A percentile compares a stretch with the other conserved stretches of the same genome.
Conservation (phyloP, 1,140 invertebrate genomes). For the Bombus breviceps region DNA sequence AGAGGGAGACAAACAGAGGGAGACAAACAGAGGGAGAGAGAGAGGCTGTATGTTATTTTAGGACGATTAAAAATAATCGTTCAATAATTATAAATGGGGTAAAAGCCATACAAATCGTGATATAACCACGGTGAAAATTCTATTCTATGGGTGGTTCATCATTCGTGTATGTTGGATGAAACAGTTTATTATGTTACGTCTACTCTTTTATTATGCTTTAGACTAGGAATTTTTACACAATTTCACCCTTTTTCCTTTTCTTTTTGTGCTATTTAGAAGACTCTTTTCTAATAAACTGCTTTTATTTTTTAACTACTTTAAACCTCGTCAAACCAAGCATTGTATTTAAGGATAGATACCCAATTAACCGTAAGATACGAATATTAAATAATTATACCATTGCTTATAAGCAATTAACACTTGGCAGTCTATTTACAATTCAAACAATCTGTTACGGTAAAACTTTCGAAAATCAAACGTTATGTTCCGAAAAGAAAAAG, state of each 20-base stretch:
- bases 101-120: background rate
- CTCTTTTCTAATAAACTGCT: too few species aligned
- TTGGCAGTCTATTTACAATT: too few species aligned
- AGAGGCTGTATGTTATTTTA: conserved; percentile 1
- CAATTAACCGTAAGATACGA: too few species aligned
- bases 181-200: background rate
- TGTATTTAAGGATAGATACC: too few species aligned
- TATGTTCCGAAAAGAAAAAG: background rate
- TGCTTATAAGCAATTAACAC: too few species aligned
- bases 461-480: background rate
- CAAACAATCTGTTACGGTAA: background rate
- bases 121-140: background rate
- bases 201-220: background rate
- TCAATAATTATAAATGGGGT: conserved; percentile 1
- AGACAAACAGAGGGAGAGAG: too few species aligned
- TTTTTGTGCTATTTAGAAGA: too few species aligned
- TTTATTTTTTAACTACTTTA: too few species aligned
- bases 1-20: too few species aligned
- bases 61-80: conserved; percentile 21
- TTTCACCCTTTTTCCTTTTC: background rate
- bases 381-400: too few species aligned
- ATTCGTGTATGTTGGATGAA: background rate
- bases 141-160: background rate
- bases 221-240: background rate
- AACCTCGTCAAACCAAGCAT: too few species aligned